Evolutionary conservation across 2,888 invertebrate genomes (phyloP), one percentile per base, ranked within the genome.

Genomic region (Uropetala carovei): DNA sequence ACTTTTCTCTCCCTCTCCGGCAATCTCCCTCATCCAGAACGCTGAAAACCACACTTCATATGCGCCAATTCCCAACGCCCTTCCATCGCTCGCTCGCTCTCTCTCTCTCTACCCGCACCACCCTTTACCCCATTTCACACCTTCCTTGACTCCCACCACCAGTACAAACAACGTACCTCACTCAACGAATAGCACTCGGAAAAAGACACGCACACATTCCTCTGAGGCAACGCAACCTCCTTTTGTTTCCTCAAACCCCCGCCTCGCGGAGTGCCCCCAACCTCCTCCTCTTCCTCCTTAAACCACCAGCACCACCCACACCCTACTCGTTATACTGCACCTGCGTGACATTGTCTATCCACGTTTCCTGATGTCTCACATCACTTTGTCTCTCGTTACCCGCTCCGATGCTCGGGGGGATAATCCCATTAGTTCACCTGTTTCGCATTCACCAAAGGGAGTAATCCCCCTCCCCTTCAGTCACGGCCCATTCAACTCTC

Each of bases 401-500:
- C 22, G 22, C 58, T 27, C 27, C 59, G 85, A 58, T 27, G 58
- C 57, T 5, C 16, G 56, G 56, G 85, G 59, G 60, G 60, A 59
- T 86, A 86, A 86, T 86, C 86, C 30, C 86, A 86, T 86, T 86
- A 86, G 59, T 59, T 86, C 86, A 57, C 30, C 60, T 86, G 60
- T 27, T 86, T 60, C 86, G 60, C 22, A 75, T 75, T 75, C 75
- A 75, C 75, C 75, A 27, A 11, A 11, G 75, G 27, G 86, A 60
- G 10, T 14, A 8, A 3, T 22, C 58, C 27, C 30, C 56, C n/a
- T 43, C 56, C 10, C 83, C 14, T 5, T n/a, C 56, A 83, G 9
- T 56, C 56, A 18, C 59, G 60, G 30, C 18, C 89, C 30, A 89
- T 89, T 89, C 89, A 43, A 68, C 83, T 64, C 43, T n/a, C 59